A percentile compares a stretch with the other conserved stretches of the same genome.
Evolutionary conservation across 2,888 invertebrate genomes (phyloP).

Genomic region (Serripes groenlandicus): DNA sequence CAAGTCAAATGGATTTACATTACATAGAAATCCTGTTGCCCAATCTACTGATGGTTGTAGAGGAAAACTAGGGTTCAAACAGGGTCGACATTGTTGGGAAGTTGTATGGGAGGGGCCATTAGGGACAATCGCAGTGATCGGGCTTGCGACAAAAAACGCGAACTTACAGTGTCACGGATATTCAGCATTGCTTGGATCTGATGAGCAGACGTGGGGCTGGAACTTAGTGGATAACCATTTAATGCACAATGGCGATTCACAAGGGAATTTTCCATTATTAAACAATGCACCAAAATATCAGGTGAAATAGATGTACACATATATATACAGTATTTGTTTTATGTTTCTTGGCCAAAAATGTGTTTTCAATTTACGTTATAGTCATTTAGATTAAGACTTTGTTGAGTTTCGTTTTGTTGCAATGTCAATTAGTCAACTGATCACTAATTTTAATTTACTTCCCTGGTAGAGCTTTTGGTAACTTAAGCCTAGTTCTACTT

Average conservation of each 20-base stretch:
- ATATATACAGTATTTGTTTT: too few species aligned
- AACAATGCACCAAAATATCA: slow-evolving; percentile 99
- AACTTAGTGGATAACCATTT: slow-evolving; percentile 99
- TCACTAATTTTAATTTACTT: too few species aligned
- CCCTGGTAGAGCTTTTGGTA: too few species aligned
- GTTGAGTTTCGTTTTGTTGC: background rate
- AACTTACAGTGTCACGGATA: slow-evolving; percentile 97
- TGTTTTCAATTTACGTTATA: too few species aligned
- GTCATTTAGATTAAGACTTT: too few species aligned
- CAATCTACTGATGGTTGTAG: slow-evolving; percentile 98
- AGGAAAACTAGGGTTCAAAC: slow-evolving; percentile 94
- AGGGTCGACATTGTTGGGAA: slow-evolving; percentile 98
- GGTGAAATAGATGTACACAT: slow-evolving; percentile 87
- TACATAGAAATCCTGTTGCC: slow-evolving; percentile 99
- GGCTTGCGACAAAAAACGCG: slow-evolving; percentile 90
- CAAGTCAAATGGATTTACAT: slow-evolving; percentile 98
- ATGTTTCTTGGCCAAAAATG: too few species aligned
- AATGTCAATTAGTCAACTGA: too few species aligned
- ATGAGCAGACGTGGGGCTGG: slow-evolving; percentile 99
- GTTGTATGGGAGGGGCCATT: slow-evolving; percentile 99
- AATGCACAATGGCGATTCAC: slow-evolving; percentile 97
- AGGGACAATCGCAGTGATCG: slow-evolving; percentile 99
- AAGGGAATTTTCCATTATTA: slow-evolving; percentile 96
- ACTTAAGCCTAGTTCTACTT: too few species aligned
- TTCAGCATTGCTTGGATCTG: slow-evolving; percentile 96